These are phyloP conservation scores for Trachelus iudaicus DNA, from an alignment of 2,888 invertebrate species.

Conservation along the genomic window DNA sequence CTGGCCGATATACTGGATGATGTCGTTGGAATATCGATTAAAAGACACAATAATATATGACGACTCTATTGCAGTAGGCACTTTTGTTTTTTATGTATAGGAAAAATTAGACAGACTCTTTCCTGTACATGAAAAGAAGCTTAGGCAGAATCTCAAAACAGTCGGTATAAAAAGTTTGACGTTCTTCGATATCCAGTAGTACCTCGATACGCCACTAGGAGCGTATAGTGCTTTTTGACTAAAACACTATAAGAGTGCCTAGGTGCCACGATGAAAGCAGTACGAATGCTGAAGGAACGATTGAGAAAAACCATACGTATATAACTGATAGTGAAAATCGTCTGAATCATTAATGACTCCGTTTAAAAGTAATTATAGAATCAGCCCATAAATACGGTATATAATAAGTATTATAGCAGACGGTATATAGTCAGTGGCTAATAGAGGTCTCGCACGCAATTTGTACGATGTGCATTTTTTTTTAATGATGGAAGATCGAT, in stretches of 20 bases:
- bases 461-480: neutral
- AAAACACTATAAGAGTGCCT: neutral
- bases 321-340: neutral
- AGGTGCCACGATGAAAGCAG: neutral
- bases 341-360: neutral
- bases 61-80: no score
- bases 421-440: neutral
- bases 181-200: neutral
- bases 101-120: no score
- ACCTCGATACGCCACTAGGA: neutral
- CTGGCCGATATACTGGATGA: neutral
- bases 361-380: neutral
- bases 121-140: no score
- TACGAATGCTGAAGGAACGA: no score
- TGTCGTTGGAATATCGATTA: neutral
- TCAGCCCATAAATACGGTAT: neutral
- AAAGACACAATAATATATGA: neutral
- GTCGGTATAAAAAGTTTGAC: no score
- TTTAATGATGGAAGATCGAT: neutral
- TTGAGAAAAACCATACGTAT: no score
- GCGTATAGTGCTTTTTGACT: neutral
- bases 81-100: no score
- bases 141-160: no score
- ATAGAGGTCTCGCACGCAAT: neutral
- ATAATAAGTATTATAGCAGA: neutral